Percentiles rank a stretch among this genome's conserved stretches.
phyloP scores from a whole-genome alignment of 2,113 vertebrate genomes.

The Nibea coibor region DNA sequence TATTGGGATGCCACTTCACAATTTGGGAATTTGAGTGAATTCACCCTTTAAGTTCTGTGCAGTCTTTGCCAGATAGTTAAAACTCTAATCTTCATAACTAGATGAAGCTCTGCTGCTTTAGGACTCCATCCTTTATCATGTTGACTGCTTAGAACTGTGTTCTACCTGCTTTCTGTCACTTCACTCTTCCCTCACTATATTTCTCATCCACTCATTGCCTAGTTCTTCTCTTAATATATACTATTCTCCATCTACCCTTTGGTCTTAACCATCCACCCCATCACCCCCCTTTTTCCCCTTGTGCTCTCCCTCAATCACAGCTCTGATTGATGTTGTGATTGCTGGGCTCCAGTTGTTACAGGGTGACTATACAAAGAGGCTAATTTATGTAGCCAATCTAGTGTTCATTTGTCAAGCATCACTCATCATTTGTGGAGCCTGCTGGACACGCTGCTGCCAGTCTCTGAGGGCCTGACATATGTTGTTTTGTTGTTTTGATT shows the following conservation, averaged over 20 bases:
- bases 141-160: not conserved
- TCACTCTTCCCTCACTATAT: not conserved
- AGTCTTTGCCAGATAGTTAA: not conserved
- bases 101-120: not conserved
- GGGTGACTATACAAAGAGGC: slow-evolving; percentile 51
- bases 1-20: too few species aligned
- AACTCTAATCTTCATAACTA: not conserved
- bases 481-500: slow-evolving; percentile 84
- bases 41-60: not conserved
- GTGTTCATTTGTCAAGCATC: slow-evolving; percentile 84
- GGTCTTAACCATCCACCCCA: not conserved
- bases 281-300: not conserved
- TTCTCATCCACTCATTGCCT: not conserved
- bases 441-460: slow-evolving; percentile 69
- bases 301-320: not conserved
- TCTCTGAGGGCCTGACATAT: slow-evolving; percentile 81
- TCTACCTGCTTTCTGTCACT: not conserved
- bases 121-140: not conserved
- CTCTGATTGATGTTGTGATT: slow-evolving; percentile 60
- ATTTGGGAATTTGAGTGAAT: not conserved
- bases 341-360: slow-evolving; percentile 52
- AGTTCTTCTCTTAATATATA: not conserved
- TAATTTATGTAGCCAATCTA: slow-evolving; percentile 84
- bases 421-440: slow-evolving; percentile 80
- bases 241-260: not conserved